These are phyloP conservation scores for Corvus cornix DNA, from an alignment of 2,113 vertebrate genomes.

Conservation along the genomic window DNA sequence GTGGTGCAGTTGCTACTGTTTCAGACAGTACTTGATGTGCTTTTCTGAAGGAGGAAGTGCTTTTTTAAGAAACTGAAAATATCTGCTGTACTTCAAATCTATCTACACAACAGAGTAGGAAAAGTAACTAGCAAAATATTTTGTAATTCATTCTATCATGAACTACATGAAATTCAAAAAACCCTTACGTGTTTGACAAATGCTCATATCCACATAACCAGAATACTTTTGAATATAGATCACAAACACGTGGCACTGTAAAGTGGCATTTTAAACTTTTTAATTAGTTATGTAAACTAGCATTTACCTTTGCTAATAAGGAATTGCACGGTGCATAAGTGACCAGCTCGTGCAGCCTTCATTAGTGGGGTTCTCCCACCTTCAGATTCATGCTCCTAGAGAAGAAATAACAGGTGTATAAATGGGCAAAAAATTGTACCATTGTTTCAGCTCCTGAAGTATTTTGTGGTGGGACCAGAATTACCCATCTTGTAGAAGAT, in stretches of 20 bases:
- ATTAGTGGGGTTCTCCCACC: conserved; percentile 96
- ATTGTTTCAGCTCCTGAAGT: background rate
- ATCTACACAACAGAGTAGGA: background rate
- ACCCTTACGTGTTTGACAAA: background rate
- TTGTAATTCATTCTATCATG: background rate
- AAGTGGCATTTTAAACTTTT: background rate
- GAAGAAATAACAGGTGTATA: background rate
- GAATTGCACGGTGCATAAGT: conserved; percentile 98
- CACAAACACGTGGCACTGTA: background rate
- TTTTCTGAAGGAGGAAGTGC: background rate
- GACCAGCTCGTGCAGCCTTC: conserved; percentile 97
- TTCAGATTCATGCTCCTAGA: conserved; percentile 96
- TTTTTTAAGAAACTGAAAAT: background rate
- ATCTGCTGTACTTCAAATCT: background rate
- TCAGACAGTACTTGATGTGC: background rate
- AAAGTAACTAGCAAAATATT: background rate
- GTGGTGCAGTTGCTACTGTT: background rate
- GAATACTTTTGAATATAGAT: background rate
- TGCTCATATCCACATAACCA: background rate
- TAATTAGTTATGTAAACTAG: background rate
- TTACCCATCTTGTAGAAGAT: background rate
- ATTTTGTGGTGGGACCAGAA: background rate
- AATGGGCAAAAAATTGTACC: background rate
- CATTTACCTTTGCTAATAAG: conserved; percentile 95
- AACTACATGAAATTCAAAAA: background rate